Conservation (phyloP, 2,888 invertebrate species). For the Gonocerus acuteangulatus region DNA sequence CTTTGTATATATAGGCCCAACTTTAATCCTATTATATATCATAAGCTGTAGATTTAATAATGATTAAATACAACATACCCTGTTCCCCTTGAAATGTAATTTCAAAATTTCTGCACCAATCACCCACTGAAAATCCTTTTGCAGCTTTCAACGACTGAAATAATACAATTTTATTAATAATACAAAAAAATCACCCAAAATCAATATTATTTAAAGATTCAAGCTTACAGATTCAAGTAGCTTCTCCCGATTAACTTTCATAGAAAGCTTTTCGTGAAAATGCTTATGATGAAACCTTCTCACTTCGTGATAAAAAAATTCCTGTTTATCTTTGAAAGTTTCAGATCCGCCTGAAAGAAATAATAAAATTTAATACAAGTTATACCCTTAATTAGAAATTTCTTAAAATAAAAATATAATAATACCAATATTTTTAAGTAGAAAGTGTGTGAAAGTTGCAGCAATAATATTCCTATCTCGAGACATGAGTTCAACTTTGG, state of each 20-base stretch:
- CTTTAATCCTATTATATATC: too few species aligned
- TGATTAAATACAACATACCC: slow-evolving; percentile 55
- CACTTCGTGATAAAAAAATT: slow-evolving; percentile 73
- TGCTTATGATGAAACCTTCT: slow-evolving; percentile 79
- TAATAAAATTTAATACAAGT: background rate
- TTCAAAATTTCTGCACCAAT: slow-evolving; percentile 93
- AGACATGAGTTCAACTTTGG: slow-evolving; percentile 71
- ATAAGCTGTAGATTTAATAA: too few species aligned
- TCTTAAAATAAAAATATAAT: too few species aligned
- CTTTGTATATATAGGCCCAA: too few species aligned
- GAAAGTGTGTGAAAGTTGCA: slow-evolving; percentile 84
- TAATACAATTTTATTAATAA: slow-evolving; percentile 5
- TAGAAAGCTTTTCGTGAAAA: slow-evolving; percentile 73
- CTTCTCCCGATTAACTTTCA: slow-evolving; percentile 74
- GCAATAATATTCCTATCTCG: slow-evolving; percentile 84
- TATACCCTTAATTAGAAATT: too few species aligned
- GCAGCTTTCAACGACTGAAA: slow-evolving; percentile 71
- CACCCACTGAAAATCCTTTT: slow-evolving; percentile 72
- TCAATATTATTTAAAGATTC: background rate
- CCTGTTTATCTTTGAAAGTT: slow-evolving; percentile 77
- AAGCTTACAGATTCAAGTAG: slow-evolving; percentile 63
- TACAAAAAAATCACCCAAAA: background rate
- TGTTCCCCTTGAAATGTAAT: slow-evolving; percentile 89
- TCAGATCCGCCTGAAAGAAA: slow-evolving; percentile 67
- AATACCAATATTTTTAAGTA: slow-evolving; percentile 77